Percentiles rank a stretch among this genome's conserved stretches.
Conservation (phyloP, 2,113 vertebrate genomes). For the Phylloscopus trochiloides region DNA sequence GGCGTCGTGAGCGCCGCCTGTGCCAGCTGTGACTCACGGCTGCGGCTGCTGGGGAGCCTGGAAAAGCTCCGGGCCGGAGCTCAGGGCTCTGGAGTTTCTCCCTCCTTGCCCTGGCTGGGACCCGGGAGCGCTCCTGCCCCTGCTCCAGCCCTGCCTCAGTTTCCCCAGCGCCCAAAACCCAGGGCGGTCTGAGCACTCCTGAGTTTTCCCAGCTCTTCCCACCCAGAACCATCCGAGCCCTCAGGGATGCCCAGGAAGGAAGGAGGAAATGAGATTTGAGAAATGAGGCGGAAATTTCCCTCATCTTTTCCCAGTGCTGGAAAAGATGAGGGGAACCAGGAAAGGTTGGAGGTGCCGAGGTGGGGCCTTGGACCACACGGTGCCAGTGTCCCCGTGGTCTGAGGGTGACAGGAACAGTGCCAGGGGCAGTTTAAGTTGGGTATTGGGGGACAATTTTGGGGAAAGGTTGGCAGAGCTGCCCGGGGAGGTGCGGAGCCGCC, state of each 20-base stretch:
- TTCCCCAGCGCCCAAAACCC: neutral
- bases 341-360: rapidly evolving
- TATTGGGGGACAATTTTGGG: neutral
- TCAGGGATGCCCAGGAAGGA: neutral
- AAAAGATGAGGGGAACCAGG: neutral
- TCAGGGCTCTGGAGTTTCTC: neutral
- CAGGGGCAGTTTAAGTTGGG: too few species aligned
- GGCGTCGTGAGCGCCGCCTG: neutral
- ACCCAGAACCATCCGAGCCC: rapidly evolving
- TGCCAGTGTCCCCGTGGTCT: too few species aligned
- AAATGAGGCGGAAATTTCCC: too few species aligned
- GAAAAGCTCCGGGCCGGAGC: neutral
- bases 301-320: neutral
- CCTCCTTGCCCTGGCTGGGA: neutral
- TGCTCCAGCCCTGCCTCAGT: neutral
- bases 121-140: neutral
- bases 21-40: constrained; percentile 43
- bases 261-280: neutral
- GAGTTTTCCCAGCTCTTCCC: neutral
- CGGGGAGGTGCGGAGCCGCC: neutral
- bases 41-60: neutral
- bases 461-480: neutral
- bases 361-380: too few species aligned
- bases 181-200: rapidly evolving
- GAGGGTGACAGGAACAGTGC: too few species aligned